Evolutionary conservation across 2,797 vertebrate genomes (phyloP).

Genomic region (Tokudaia tokunoshimensis): DNA sequence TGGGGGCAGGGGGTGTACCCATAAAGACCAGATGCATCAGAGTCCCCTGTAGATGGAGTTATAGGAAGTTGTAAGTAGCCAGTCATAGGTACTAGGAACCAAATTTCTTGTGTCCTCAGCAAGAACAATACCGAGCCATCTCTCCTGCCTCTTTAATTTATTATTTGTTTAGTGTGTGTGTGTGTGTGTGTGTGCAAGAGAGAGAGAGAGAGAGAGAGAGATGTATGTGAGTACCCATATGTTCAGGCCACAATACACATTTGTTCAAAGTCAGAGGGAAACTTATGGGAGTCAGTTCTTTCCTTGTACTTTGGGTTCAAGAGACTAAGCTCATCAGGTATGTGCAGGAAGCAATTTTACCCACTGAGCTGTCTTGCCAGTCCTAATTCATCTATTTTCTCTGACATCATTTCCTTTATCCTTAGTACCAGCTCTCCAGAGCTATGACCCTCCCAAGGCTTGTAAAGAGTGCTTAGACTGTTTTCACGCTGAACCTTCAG

Average conservation of each 20-base stretch:
- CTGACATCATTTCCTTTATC: not conserved
- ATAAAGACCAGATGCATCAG: too few relatives aligned
- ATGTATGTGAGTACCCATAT: not conserved
- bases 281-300: too few relatives aligned
- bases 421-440: not conserved
- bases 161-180: not conserved
- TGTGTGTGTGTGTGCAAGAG: not conserved
- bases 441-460: not conserved
- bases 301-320: not conserved
- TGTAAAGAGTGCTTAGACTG: not conserved
- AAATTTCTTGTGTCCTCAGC: not conserved
- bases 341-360: not conserved
- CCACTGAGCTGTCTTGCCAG: not conserved
- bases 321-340: not conserved
- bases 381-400: not conserved
- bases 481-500: not conserved
- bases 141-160: not conserved
- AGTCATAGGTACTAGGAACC: not conserved
- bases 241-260: not conserved
- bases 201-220: too few relatives aligned
- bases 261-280: not conserved
- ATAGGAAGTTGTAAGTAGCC: not conserved
- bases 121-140: not conserved
- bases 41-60: not conserved
- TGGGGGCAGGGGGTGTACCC: not conserved